These are phyloP conservation scores for Simalia tracyae DNA, from an alignment of 2,797 vertebrate species.

Conservation along the genomic window DNA sequence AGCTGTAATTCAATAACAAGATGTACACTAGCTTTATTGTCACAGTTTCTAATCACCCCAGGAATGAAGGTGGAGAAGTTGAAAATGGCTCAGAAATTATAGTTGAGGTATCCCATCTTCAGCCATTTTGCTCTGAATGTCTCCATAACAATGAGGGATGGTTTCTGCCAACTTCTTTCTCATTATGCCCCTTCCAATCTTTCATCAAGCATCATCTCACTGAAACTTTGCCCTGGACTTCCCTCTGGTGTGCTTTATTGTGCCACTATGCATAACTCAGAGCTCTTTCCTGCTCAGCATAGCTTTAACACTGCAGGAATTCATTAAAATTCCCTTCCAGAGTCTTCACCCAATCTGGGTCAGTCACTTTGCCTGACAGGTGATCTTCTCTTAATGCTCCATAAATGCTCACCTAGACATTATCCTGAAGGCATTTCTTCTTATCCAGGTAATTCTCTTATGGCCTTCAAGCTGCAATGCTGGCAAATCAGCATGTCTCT, in stretches of 20 bases:
- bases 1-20: not conserved
- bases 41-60: not conserved
- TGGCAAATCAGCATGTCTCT: not conserved
- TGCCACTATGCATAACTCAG: constrained; percentile 19
- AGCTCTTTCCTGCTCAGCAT: constrained; percentile 19
- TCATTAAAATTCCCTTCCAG: constrained; percentile 25
- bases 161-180: not conserved
- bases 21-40: not conserved
- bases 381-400: constrained; percentile 28
- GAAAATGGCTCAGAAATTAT: not conserved
- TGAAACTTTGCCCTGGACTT: not conserved
- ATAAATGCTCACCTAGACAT: constrained; percentile 28
- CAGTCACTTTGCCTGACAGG: constrained; percentile 36
- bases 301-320: constrained; percentile 6
- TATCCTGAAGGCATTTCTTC: constrained; percentile 21
- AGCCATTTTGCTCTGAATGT: not conserved
- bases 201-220: constrained; percentile 11
- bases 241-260: constrained; percentile 5
- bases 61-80: not conserved
- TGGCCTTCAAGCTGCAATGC: not conserved
- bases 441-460: constrained; percentile 5
- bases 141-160: not conserved
- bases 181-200: not conserved
- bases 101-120: not conserved
- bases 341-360: constrained; percentile 20